phyloP scores from a whole-genome alignment of 2,888 invertebrate genomes.

The Synergus umbraculus region DNA sequence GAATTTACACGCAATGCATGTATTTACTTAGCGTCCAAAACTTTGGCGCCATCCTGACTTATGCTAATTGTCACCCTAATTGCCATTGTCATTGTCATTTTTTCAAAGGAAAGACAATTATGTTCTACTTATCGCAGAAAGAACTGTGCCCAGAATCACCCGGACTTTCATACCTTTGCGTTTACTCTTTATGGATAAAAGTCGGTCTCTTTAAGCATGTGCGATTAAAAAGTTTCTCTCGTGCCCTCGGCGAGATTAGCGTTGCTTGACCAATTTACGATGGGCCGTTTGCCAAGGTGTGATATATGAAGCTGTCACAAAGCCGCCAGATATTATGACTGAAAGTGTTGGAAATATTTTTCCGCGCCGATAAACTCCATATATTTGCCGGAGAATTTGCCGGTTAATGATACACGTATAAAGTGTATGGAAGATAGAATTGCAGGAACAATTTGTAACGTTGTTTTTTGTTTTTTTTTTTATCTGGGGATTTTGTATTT shows the following conservation, averaged over 20 bases:
- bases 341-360: conserved; percentile 1
- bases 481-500: background rate
- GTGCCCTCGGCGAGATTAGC: background rate
- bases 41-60: background rate
- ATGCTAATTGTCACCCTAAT: background rate
- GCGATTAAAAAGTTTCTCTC: conserved; percentile 7
- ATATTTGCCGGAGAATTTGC: background rate
- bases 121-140: background rate
- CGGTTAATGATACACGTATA: background rate
- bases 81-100: background rate
- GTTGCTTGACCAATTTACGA: conserved; percentile 7
- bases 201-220: conserved; percentile 7
- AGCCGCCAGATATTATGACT: conserved; percentile 7
- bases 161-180: background rate
- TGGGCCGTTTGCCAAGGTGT: conserved; percentile 7
- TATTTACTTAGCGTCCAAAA: background rate
- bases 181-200: background rate
- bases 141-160: background rate
- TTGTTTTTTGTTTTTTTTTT: background rate
- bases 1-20: conserved; percentile 43
- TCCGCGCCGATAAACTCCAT: background rate
- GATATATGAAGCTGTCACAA: conserved; percentile 1
- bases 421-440: background rate
- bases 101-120: background rate
- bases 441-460: background rate